Evolutionary conservation across 2,888 invertebrate species (phyloP).

Genomic region (Dicycla oo): DNA sequence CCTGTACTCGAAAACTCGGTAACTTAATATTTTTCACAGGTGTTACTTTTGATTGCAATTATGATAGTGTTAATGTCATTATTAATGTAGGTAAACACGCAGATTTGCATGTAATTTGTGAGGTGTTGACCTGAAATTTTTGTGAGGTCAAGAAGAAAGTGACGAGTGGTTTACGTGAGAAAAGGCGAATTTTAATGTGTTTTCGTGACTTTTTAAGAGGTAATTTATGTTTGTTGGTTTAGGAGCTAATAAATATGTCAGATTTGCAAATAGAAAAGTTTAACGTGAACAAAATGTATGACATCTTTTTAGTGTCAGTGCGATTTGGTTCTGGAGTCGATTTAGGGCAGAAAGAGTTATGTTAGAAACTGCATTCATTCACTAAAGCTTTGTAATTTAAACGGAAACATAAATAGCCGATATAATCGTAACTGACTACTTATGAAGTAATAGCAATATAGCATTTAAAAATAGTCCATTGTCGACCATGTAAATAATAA

Average conservation of each 20-base stretch:
- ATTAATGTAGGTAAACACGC: conserved; percentile 64
- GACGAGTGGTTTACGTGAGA: conserved; percentile 55
- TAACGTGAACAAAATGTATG: conserved; percentile 19
- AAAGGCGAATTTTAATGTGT: conserved; percentile 49
- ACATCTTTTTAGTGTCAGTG: neutral
- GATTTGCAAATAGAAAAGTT: conserved; percentile 37
- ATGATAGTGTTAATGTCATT: conserved; percentile 70
- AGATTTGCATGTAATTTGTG: conserved; percentile 61
- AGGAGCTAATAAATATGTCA: conserved; percentile 49
- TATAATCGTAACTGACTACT: conserved; percentile 36
- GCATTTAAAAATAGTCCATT: conserved; percentile 51
- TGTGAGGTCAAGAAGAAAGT: conserved; percentile 58
- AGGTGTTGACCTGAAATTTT: conserved; percentile 50
- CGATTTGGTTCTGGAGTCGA: neutral
- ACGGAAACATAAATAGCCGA: conserved; percentile 50
- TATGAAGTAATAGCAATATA: conserved; percentile 64
- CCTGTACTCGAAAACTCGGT: conserved; percentile 21
- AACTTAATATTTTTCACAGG: conserved; percentile 52
- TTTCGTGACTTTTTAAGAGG: conserved; percentile 38
- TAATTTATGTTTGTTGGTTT: conserved; percentile 51
- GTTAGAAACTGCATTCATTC: conserved; percentile 11
- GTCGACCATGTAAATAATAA: conserved; percentile 52
- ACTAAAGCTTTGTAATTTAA: conserved; percentile 8
- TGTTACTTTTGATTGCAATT: conserved; percentile 60
- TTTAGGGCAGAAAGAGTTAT: conserved; percentile 7